Evolutionary conservation across 2,797 vertebrate genomes (phyloP), one percentile per base, ranked within the genome.

Genomic region (Dendrocincla fuliginosa): DNA sequence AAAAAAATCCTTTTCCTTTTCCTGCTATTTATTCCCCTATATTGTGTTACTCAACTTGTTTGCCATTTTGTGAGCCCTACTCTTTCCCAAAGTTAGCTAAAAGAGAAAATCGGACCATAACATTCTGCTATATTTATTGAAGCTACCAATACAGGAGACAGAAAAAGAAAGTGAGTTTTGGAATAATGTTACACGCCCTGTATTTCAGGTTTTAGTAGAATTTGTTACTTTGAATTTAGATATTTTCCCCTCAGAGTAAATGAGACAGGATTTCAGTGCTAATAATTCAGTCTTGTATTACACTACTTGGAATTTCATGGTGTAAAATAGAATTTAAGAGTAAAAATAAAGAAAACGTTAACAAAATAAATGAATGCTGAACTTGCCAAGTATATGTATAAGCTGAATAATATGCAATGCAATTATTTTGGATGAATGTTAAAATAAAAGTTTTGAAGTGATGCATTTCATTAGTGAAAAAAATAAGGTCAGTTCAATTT

Each of bases 1-100:
- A 30, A 92, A 95, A 91, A 92, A 60, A 79, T 75, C 87, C 53
- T 91, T 94, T 94, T 95, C 32, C 20, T 88, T 91, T 88, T 92
- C 32, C 57, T 92, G 9, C 49, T 95, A 14, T 81, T 90, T 89
- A 85, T 89, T 89, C 83, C 89, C 78, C 64, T 82, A 17, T 93
- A 81, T 93, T 0, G 0, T 53, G 39, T 95, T 89, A 64, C 27
- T 89, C 57, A 57, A 82, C 44, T 80, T 96, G 82, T 96, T 94
- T 94, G 67, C 69, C 73, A 39, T 95, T 93, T 95, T 91, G 61
- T 95, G 87, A 93, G 84, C 68, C 49, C 44, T 90, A 90, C 16
- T 95, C 44, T 94, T 89, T 95, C 64, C 33, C 77, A 52, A 30
- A 57, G n/a, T 93, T 90, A 90, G 61, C n/a, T 76, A 37, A 84